These are phyloP conservation scores for Leptopilina boulardi DNA, from an alignment of 1,140 invertebrate species.

Conservation along the genomic window DNA sequence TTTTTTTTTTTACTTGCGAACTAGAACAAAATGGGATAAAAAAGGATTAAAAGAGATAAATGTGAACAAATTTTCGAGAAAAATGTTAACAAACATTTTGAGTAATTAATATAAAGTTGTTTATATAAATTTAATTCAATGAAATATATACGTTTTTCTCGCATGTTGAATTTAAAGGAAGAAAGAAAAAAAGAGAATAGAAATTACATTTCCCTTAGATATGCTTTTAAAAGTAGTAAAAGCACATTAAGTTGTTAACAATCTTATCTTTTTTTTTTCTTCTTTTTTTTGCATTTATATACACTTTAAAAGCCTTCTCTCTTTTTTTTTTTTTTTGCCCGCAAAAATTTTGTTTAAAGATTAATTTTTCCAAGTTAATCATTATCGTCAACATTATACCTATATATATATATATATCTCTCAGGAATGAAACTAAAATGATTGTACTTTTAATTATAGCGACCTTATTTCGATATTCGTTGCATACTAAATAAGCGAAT, in stretches of 20 bases:
- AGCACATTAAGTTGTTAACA: constrained; percentile 1
- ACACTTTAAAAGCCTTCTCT: neutral
- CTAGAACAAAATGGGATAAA: too few relatives aligned
- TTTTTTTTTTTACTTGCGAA: too few relatives aligned
- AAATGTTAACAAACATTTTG: neutral
- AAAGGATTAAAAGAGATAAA: too few relatives aligned
- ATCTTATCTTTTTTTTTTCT: neutral
- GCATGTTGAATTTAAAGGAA: neutral
- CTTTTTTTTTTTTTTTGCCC: too few relatives aligned
- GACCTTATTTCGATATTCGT: constrained; percentile 27
- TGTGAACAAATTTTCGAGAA: neutral
- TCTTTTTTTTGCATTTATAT: neutral
- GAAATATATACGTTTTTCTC: neutral
- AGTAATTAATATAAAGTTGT: neutral
- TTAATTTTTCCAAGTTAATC: neutral
- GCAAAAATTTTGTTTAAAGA: neutral
- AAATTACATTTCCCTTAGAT: constrained; percentile 4
- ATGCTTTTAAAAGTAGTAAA: neutral
- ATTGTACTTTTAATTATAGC: constrained; percentile 28
- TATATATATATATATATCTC: too few relatives aligned
- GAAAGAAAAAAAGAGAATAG: neutral
- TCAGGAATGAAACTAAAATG: neutral
- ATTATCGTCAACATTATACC: constrained; percentile 9
- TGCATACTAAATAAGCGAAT: constrained; percentile 22
- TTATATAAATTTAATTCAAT: constrained; percentile 2